Percentiles rank a stretch among this genome's conserved stretches.
Conservation (phyloP, 2,113 vertebrate species). For the Carassius auratus region DNA sequence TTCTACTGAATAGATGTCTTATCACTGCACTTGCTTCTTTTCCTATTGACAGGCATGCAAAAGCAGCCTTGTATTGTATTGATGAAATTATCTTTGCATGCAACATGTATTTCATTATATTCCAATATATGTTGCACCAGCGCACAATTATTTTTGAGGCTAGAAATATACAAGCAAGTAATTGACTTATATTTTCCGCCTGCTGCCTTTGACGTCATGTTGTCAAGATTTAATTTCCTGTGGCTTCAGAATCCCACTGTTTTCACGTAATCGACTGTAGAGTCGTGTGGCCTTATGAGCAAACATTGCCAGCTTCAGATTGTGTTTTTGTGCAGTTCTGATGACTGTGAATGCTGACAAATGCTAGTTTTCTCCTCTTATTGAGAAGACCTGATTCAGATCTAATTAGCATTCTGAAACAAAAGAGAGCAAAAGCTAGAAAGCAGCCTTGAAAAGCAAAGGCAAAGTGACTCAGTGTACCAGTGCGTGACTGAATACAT, state of each 20-base stretch:
- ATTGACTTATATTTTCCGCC: background rate
- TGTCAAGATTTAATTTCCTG: background rate
- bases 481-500: background rate
- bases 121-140: background rate
- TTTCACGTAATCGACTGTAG: background rate
- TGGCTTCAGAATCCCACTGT: background rate
- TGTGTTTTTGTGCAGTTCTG: background rate
- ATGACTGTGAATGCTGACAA: slow-evolving; percentile 17
- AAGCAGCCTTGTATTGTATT: background rate
- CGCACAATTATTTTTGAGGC: background rate
- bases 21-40: background rate
- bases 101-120: background rate
- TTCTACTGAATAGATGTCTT: too few relatives aligned
- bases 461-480: background rate
- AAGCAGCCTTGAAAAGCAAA: slow-evolving; percentile 12
- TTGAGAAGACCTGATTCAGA: background rate
- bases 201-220: background rate
- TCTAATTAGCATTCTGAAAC: slow-evolving; percentile 3
- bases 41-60: background rate
- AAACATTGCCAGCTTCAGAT: background rate
- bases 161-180: background rate
- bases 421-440: background rate
- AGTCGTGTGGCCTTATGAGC: background rate
- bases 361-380: background rate
- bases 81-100: background rate